Evolutionary conservation across 2,888 invertebrate species (phyloP), one percentile per base, ranked within the genome.

Genomic region (Pyrrhia umbra): DNA sequence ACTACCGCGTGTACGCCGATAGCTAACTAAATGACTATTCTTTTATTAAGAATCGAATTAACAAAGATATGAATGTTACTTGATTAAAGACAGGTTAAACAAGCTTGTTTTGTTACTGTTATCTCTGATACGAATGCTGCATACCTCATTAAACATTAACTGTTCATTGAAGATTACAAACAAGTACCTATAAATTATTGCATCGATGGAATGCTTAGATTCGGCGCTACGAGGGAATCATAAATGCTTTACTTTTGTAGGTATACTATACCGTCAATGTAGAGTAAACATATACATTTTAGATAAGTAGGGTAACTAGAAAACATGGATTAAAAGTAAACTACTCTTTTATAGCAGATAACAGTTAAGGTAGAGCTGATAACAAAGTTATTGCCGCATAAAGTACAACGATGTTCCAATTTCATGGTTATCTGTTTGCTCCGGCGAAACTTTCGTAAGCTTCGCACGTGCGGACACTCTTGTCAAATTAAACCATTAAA

Each of bases 371-470:
- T 70, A 75, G 67, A 64, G 49, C 64, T 72, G 83, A 84, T 83
- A 84, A 84, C 63, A 55, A 51, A 70, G 51, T 72, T 75, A 73
- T 68, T 66, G 66, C 62, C 63, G 68, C 65, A 57, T 74, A 74
- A 62, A 75, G 68, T 74, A 69, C 72, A 62, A 59, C 74, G 78
- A 80, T 84, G 88, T 81, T 85, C 87, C 82, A 85, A 84, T 88
- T 88, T 81, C 76, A 68, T 66, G 68, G 82, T 88, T 90, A 91
- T 90, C 90, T 87, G 80, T 81, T 75, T 76, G 68, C 81, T 65
- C 56, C 67, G 61, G 62, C 30, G 34, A 65, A 68, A 75, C 75
- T 80, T 81, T 85, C 83, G 83, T 87, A 86, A 88, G 83, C 81
- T 80, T 68, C 61, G 61, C 78, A 75, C 79, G 77, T 75, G 70